phyloP scores from a whole-genome alignment of 1,140 invertebrate species.

The Drosophila azteca region DNA sequence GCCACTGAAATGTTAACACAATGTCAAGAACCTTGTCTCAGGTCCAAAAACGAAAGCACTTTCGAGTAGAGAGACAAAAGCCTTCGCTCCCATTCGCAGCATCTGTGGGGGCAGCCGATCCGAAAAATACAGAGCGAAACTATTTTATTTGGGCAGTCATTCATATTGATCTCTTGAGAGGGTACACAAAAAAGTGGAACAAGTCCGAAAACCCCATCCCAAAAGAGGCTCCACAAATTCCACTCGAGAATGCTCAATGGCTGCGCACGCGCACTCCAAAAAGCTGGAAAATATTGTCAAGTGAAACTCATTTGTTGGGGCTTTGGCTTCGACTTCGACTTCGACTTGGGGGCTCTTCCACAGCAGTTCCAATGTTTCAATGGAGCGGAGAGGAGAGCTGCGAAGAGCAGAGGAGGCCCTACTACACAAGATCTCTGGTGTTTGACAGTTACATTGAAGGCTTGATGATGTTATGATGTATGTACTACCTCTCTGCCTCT shows the following conservation, averaged over 20 bases:
- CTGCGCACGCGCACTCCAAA: constrained; percentile 73
- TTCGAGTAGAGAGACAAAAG: constrained; percentile 4
- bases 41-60: constrained; percentile 45
- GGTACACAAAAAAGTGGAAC: constrained; percentile 60
- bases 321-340: constrained; percentile 23
- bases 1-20: constrained; percentile 61
- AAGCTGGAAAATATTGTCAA: constrained; percentile 73
- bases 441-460: constrained; percentile 78
- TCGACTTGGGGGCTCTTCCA: neutral
- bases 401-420: neutral
- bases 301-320: constrained; percentile 66
- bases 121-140: constrained; percentile 12
- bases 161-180: constrained; percentile 30
- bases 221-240: constrained; percentile 61
- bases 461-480: constrained; percentile 48
- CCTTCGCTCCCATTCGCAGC: neutral
- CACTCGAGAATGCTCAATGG: constrained; percentile 72
- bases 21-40: constrained; percentile 40
- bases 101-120: constrained; percentile 22
- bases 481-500: constrained; percentile 2
- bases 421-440: constrained; percentile 9
- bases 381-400: neutral
- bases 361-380: neutral
- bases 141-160: constrained; percentile 43
- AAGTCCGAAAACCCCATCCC: constrained; percentile 12